Conservation (phyloP, 2,113 vertebrate species). For the Phyllostomus discolor region DNA sequence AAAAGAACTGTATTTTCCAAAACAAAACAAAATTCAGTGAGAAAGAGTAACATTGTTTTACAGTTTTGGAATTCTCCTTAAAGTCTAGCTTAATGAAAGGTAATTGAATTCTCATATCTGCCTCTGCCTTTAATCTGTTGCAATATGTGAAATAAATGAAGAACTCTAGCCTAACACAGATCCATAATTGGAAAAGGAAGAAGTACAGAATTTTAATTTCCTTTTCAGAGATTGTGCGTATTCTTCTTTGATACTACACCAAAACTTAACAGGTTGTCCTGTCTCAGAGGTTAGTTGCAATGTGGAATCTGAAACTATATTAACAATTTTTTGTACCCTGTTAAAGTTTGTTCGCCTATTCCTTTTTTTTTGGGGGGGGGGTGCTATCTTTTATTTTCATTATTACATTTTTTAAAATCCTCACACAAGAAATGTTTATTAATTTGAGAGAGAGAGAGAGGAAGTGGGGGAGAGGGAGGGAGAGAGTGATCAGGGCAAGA, state of each 20-base stretch:
- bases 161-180: background rate
- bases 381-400: no score
- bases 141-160: background rate
- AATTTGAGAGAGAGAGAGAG: no score
- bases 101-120: background rate
- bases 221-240: background rate
- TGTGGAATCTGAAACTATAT: background rate
- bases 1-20: background rate
- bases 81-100: background rate
- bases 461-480: no score
- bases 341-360: background rate
- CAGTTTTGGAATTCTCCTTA: background rate
- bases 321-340: background rate
- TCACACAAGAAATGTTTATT: no score
- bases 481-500: no score
- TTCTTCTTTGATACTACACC: background rate
- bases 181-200: background rate
- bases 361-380: background rate
- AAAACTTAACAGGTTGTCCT: background rate
- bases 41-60: background rate
- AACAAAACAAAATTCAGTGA: conserved; percentile 25
- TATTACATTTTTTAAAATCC: no score
- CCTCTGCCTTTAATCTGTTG: background rate
- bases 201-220: background rate
- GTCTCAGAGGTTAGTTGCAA: background rate